Base-by-base conservation (phyloP, 2,888 invertebrate genomes). In the Drosophila ochracea region DNA sequence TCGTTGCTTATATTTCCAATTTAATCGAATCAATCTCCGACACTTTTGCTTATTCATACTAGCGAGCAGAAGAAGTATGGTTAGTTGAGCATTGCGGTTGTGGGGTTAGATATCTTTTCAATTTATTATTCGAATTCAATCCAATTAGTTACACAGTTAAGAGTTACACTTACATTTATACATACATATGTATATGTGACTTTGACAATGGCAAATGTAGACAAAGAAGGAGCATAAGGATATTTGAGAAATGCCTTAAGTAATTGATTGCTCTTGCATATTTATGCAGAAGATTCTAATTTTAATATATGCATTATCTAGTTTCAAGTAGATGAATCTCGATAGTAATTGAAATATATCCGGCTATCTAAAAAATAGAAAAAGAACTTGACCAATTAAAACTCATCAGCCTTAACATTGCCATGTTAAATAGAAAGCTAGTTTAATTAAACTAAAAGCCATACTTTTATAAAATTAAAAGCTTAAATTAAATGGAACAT, bases 11-110 rank as follows among this genome's bases (percentile, higher is more conserved):
- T 21, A 57, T 33, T 66, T 60, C 47, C 50, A 64, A 78, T 80
- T 75, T 67, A 74, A 80, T 80, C 71, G 66, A 64, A 80, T 80
- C 66, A 74, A 78, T 78, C 66, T 68, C 33, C 58, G 65, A 53
- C 39, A 66, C 63, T 63, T 54, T 31, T 25, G 52, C 19, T 1
- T 19, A 43, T 13, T 10, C 31, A 25, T n/a, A 1, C 4, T 7
- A 10, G 21, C 16, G 25, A 19, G 35, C 2, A 1, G 28, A 0
- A 21, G 13, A 3, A 3, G 10, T n/a, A 3, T 5, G 25, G 41
- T 25, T 10, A 35, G 16, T 47, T 37, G 31, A 16, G 30, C 30
- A 28, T 53, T 53, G 53, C 13, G 67, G 30, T 25, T 47, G 13
- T 47, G 35, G 35, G 21, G 19, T 19, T 6, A 19, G 16, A 5